Evolutionary conservation across 2,888 invertebrate genomes (phyloP).

Genomic region (Acanthacorydalis orientalis): DNA sequence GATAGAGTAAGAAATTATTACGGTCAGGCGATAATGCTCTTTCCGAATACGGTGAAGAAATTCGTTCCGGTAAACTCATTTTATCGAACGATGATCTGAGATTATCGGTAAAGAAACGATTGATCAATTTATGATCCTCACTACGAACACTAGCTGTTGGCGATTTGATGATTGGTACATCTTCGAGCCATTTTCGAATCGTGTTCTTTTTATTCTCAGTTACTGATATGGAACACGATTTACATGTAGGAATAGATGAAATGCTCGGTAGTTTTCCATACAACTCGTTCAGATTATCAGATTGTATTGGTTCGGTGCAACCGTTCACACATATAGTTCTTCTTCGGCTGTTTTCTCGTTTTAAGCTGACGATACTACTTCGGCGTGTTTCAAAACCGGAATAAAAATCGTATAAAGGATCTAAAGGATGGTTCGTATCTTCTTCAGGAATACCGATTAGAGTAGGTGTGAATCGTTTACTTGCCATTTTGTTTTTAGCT

Average conservation of each 20-base stretch:
- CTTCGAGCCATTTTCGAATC: conserved; percentile 60
- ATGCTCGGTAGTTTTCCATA: conserved; percentile 28
- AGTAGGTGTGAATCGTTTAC: conserved; percentile 64
- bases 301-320: not conserved
- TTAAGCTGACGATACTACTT: conserved; percentile 38
- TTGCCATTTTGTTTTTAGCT: conserved; percentile 74
- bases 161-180: conserved; percentile 35
- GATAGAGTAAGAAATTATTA: not conserved
- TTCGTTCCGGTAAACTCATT: conserved; percentile 2
- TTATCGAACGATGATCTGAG: conserved; percentile 4
- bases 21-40: not conserved
- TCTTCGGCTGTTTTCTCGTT: conserved; percentile 42
- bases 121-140: conserved; percentile 5
- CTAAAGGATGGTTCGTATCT: conserved; percentile 34
- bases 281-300: conserved; percentile 14
- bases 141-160: conserved; percentile 3
- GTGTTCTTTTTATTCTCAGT: conserved; percentile 57
- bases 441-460: conserved; percentile 72
- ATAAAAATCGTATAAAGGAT: conserved; percentile 29
- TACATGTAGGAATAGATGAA: conserved; percentile 29
- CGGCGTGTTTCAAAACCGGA: conserved; percentile 26
- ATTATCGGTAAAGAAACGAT: conserved; percentile 1
- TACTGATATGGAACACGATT: conserved; percentile 31
- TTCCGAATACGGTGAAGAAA: conserved; percentile 1
- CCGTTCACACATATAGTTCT: conserved; percentile 33